Evolutionary conservation across 2,888 invertebrate genomes (phyloP).

Genomic region (Eulithis testata): DNA sequence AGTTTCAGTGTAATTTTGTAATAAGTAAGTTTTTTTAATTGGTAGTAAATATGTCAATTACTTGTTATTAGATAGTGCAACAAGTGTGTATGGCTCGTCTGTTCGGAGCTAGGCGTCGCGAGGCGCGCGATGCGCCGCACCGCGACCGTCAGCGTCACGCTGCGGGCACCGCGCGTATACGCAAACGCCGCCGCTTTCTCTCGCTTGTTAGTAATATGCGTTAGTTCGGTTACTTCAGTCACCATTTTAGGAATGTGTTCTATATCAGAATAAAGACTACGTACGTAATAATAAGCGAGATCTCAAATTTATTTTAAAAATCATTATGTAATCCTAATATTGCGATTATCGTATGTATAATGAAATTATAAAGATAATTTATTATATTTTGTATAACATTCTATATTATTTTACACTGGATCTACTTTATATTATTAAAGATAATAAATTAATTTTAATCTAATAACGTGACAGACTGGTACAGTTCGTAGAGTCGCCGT

Average conservation of each 20-base stretch:
- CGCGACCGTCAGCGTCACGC: constrained; percentile 23
- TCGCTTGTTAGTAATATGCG: constrained; percentile 78
- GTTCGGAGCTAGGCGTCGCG: constrained; percentile 48
- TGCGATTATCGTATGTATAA: constrained; percentile 80
- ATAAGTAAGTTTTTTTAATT: constrained; percentile 35
- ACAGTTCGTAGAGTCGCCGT: constrained; percentile 84
- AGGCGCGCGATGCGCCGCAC: constrained; percentile 19
- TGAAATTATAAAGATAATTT: constrained; percentile 80
- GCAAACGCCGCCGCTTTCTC: constrained; percentile 57
- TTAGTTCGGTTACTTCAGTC: constrained; percentile 78
- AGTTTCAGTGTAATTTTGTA: constrained; percentile 31
- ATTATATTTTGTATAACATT: constrained; percentile 84
- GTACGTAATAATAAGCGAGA: constrained; percentile 84
- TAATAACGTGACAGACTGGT: constrained; percentile 85
- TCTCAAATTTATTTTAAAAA: constrained; percentile 84
- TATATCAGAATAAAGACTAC: constrained; percentile 84
- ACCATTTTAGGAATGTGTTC: constrained; percentile 80
- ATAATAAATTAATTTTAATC: constrained; percentile 84
- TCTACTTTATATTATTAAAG: constrained; percentile 83
- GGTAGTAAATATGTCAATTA: constrained; percentile 42
- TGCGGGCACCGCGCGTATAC: constrained; percentile 32
- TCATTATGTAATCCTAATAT: constrained; percentile 81
- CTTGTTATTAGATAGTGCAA: constrained; percentile 36
- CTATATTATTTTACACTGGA: constrained; percentile 83
- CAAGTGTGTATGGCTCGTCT: constrained; percentile 58